These are phyloP conservation scores for Verasper variegatus DNA, from an alignment of 2,113 vertebrate genomes.

Conservation along the genomic window DNA sequence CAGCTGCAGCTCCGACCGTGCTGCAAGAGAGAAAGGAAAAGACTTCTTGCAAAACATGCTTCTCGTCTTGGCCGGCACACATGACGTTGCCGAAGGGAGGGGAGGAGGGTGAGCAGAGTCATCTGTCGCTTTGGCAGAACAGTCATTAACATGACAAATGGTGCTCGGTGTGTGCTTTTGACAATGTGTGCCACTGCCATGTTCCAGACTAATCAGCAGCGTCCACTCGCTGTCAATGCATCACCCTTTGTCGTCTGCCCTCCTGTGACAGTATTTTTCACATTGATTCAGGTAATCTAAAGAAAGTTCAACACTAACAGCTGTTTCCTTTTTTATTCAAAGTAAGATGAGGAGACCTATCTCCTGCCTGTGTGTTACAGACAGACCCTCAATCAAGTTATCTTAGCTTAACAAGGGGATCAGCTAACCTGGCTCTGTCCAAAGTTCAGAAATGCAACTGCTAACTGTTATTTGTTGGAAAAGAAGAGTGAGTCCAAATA, in stretches of 20 bases:
- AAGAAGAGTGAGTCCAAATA: too few relatives aligned
- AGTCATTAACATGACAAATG: conserved; percentile 60
- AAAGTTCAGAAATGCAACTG: too few relatives aligned
- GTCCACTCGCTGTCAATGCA: not conserved
- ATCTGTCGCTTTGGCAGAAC: conserved; percentile 63
- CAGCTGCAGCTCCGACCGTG: conserved; percentile 20
- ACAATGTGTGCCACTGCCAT: conserved; percentile 14
- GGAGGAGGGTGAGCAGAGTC: conserved; percentile 19
- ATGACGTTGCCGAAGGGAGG: not conserved
- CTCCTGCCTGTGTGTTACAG: too few relatives aligned
- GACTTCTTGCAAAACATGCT: not conserved
- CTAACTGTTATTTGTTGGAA: too few relatives aligned
- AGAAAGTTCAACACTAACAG: too few relatives aligned
- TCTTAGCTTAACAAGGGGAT: too few relatives aligned
- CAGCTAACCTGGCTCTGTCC: too few relatives aligned
- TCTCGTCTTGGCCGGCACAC: conserved; percentile 11
- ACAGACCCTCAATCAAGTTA: too few relatives aligned
- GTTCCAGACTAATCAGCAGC: not conserved
- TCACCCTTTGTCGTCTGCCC: not conserved
- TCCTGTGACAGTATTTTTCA: not conserved
- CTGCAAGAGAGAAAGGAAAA: not conserved
- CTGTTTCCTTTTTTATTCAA: too few relatives aligned
- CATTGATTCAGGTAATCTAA: not conserved
- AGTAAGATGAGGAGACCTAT: too few relatives aligned
- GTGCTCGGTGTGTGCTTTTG: conserved; percentile 35